phyloP scores from a whole-genome alignment of 2,888 invertebrate genomes.

The Stegana nigrithorax region DNA sequence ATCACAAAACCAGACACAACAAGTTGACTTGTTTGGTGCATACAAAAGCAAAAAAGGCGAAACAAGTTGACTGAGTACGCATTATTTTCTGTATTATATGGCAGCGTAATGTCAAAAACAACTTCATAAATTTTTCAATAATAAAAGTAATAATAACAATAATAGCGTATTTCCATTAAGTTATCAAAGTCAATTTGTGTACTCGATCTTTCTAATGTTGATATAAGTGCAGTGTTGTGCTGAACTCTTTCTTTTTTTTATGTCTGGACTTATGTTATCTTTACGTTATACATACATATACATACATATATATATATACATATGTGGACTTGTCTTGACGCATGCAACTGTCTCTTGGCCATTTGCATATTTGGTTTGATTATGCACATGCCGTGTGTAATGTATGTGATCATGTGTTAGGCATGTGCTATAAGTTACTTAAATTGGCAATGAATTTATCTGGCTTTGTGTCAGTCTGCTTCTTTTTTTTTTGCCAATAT shows the following conservation, averaged over 20 bases:
- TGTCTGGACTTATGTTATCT: too few species aligned
- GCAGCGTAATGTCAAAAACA: too few species aligned
- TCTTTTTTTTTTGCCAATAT: neutral
- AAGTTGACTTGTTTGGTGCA: slow-evolving; percentile 2
- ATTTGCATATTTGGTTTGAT: slow-evolving; percentile 4
- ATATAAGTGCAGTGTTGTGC: too few species aligned
- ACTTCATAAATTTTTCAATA: slow-evolving; percentile 31
- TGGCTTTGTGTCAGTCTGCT: too few species aligned
- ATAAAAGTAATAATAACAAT: slow-evolving; percentile 16
- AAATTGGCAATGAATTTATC: too few species aligned
- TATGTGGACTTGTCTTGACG: neutral
- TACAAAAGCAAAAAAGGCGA: slow-evolving; percentile 1
- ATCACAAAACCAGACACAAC: neutral
- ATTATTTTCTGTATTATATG: neutral
- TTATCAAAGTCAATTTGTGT: slow-evolving; percentile 28
- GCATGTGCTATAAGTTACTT: neutral
- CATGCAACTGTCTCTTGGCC: slow-evolving; percentile 4
- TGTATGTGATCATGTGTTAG: neutral
- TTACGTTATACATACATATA: too few species aligned
- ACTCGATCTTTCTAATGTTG: too few species aligned
- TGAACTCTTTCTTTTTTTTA: too few species aligned
- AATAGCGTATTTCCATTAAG: slow-evolving; percentile 35
- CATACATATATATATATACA: too few species aligned
- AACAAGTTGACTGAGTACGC: slow-evolving; percentile 1
- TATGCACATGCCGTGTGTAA: neutral